Evolutionary conservation across 2,888 invertebrate species (phyloP).

Genomic region (Heliconius aoede): DNA sequence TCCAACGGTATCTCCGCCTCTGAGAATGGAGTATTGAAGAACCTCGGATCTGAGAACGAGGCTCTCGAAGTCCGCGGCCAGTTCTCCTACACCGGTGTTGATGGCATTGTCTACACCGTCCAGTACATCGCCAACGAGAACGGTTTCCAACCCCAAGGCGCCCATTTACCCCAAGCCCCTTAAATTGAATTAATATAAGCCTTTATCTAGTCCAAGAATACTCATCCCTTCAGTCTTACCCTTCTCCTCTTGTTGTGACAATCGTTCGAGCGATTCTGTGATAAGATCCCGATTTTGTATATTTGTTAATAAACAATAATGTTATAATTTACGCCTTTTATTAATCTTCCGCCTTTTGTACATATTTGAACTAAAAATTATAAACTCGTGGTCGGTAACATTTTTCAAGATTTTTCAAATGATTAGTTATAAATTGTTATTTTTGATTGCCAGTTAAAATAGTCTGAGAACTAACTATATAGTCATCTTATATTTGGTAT

Average conservation of each 20-base stretch:
- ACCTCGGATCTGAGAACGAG: conserved; percentile 65
- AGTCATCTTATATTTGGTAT: not conserved
- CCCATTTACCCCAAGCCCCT: conserved; percentile 61
- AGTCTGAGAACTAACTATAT: too few species aligned
- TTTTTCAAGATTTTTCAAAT: too few species aligned
- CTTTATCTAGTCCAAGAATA: conserved; percentile 71
- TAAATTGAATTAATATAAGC: conserved; percentile 51
- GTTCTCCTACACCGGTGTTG: conserved; percentile 70
- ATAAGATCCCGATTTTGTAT: conserved; percentile 66
- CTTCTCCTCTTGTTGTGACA: conserved; percentile 52
- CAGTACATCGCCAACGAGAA: conserved; percentile 79
- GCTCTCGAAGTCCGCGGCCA: conserved; percentile 61
- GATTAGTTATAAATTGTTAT: too few species aligned
- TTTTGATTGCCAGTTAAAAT: too few species aligned
- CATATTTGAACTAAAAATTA: not conserved
- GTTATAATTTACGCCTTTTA: conserved; percentile 45
- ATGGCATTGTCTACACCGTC: conserved; percentile 76
- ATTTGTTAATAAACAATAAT: conserved; percentile 53
- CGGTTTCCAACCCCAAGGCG: conserved; percentile 80
- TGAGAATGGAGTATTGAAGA: conserved; percentile 41
- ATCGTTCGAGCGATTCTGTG: conserved; percentile 75
- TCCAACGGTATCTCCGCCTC: conserved; percentile 61
- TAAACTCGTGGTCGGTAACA: too few species aligned
- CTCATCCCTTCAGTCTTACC: conserved; percentile 55
- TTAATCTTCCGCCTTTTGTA: not conserved